Percentiles rank a stretch among this genome's conserved stretches.
Conservation (phyloP, 2,888 invertebrate genomes). For the Teleiodes luculella region DNA sequence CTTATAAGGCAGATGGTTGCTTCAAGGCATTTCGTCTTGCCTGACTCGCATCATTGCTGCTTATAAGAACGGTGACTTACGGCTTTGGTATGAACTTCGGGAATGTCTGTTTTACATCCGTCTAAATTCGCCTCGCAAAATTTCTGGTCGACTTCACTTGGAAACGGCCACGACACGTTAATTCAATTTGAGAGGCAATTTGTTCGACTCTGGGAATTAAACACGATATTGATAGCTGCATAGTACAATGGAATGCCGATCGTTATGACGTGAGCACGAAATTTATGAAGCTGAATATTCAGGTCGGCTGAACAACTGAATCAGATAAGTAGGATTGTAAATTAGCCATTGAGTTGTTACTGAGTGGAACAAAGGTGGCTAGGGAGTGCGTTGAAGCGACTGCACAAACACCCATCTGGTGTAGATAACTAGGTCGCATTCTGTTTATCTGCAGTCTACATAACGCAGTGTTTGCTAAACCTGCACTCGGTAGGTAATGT, state of each 20-base stretch:
- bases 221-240: slow-evolving; percentile 31
- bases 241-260: slow-evolving; percentile 58
- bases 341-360: slow-evolving; percentile 63
- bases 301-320: slow-evolving; percentile 69
- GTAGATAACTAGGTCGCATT: slow-evolving; percentile 58
- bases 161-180: slow-evolving; percentile 26
- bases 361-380: slow-evolving; percentile 64
- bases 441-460: slow-evolving; percentile 38
- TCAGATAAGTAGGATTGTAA: slow-evolving; percentile 68
- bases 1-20: too few relatives aligned
- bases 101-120: slow-evolving; percentile 33
- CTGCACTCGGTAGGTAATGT: not conserved
- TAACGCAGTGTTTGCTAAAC: slow-evolving; percentile 9
- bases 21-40: too few relatives aligned
- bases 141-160: slow-evolving; percentile 17
- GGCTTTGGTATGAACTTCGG: slow-evolving; percentile 15
- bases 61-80: not conserved
- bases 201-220: slow-evolving; percentile 34
- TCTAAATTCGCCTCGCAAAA: not conserved
- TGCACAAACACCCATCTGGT: slow-evolving; percentile 58
- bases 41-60: too few relatives aligned
- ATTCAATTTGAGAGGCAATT: slow-evolving; percentile 33
- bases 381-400: slow-evolving; percentile 56
- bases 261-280: slow-evolving; percentile 50
- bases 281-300: slow-evolving; percentile 66